phyloP scores from a whole-genome alignment of 2,888 invertebrate species.

The Polylopha cassiicola region DNA sequence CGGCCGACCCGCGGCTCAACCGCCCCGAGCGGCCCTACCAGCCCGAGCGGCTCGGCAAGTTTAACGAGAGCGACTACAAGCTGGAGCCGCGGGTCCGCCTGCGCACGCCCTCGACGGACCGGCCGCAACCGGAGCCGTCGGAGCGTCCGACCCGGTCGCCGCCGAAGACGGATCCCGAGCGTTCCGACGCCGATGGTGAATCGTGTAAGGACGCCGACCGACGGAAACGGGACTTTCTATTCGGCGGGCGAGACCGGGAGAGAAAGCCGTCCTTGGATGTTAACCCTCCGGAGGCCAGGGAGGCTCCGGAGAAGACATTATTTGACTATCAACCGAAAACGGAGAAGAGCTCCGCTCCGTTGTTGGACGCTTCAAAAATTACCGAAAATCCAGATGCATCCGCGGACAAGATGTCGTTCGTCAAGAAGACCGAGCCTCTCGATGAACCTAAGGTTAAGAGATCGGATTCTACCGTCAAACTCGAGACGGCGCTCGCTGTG shows the following conservation, averaged over 20 bases:
- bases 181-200: slow-evolving; percentile 37
- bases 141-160: slow-evolving; percentile 39
- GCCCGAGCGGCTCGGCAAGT: slow-evolving; percentile 37
- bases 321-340: slow-evolving; percentile 31
- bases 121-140: slow-evolving; percentile 32
- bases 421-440: slow-evolving; percentile 3
- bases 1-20: slow-evolving; percentile 40
- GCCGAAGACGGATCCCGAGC: slow-evolving; percentile 36
- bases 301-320: slow-evolving; percentile 35
- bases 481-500: too few relatives aligned
- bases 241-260: slow-evolving; percentile 28
- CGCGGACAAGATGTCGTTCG: not conserved
- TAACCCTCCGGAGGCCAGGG: slow-evolving; percentile 34
- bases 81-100: slow-evolving; percentile 72
- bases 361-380: slow-evolving; percentile 2
- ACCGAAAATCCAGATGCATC: slow-evolving; percentile 1
- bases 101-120: slow-evolving; percentile 56
- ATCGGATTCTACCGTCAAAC: slow-evolving; percentile 3
- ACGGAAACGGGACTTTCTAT: slow-evolving; percentile 37
- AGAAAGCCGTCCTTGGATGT: slow-evolving; percentile 34
- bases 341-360: slow-evolving; percentile 26
- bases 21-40: slow-evolving; percentile 37
- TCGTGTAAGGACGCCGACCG: slow-evolving; percentile 49
- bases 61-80: slow-evolving; percentile 42
- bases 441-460: slow-evolving; percentile 10